Conservation (phyloP, 2,888 invertebrate species). For the Brachyptera risi region DNA sequence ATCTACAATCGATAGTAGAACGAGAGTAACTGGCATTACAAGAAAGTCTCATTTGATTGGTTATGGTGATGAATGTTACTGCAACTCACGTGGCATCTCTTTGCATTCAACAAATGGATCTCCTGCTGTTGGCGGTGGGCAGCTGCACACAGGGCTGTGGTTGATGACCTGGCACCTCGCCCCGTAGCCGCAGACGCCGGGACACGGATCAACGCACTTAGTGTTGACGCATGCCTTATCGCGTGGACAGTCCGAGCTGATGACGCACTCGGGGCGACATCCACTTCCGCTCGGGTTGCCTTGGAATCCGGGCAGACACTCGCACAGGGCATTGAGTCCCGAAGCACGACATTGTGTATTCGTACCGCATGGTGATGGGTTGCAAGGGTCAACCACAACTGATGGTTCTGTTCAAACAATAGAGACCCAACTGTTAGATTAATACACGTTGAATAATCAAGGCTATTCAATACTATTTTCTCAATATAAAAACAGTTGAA, state of each 20-base stretch:
- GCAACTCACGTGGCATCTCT: constrained; percentile 45
- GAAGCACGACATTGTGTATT: constrained; percentile 65
- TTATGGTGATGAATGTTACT: too few relatives aligned
- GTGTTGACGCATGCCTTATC: constrained; percentile 72
- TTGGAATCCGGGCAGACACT: constrained; percentile 69
- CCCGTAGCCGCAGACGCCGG: constrained; percentile 71
- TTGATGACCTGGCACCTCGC: constrained; percentile 76
- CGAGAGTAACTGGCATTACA: too few relatives aligned
- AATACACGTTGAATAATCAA: too few relatives aligned
- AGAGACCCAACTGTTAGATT: background rate
- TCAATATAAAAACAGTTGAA: too few relatives aligned
- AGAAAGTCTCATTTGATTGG: too few relatives aligned
- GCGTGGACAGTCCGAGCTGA: constrained; percentile 70
- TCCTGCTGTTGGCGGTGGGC: constrained; percentile 65
- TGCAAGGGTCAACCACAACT: constrained; percentile 47
- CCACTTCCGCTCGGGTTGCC: constrained; percentile 66
- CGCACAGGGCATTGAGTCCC: constrained; percentile 60
- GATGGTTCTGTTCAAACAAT: constrained; percentile 35
- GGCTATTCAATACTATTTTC: too few relatives aligned
- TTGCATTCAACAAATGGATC: constrained; percentile 74
- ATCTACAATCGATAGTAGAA: too few relatives aligned
- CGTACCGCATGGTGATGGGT: constrained; percentile 68
- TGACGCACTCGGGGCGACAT: constrained; percentile 78
- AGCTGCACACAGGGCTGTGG: constrained; percentile 82
- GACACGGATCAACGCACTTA: constrained; percentile 77